Percentiles rank a stretch among this genome's conserved stretches.
These are phyloP conservation scores for Dromius quadrimaculatus DNA, from an alignment of 2,888 invertebrate species.

Conservation along the genomic window DNA sequence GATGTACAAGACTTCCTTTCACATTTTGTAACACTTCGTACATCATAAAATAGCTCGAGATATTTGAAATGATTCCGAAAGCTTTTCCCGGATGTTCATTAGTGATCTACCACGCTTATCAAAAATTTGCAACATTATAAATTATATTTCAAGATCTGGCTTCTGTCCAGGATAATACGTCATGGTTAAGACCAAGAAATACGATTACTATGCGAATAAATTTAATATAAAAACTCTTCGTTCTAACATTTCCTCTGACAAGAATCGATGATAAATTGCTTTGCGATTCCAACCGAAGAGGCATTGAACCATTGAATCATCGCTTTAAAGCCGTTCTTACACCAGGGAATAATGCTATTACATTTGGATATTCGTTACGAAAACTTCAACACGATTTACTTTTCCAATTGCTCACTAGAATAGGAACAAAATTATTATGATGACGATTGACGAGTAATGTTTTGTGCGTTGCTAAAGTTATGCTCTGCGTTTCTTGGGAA, in stretches of 20 bases:
- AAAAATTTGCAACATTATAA: conserved; percentile 47
- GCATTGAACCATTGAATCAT: conserved; percentile 15
- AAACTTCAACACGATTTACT: too few species aligned
- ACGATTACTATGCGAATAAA: conserved; percentile 51
- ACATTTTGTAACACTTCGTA: too few species aligned
- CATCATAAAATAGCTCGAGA: too few species aligned
- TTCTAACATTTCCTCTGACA: conserved; percentile 48
- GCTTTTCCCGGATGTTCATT: too few species aligned
- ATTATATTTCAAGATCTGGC: conserved; percentile 46
- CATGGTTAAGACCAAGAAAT: conserved; percentile 43
- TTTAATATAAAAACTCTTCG: conserved; percentile 48
- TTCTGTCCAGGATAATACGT: conserved; percentile 36
- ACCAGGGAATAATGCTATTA: conserved; percentile 5
- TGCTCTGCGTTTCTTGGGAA: too few species aligned
- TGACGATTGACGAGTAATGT: too few species aligned
- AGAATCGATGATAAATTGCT: conserved; percentile 48
- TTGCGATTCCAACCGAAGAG: conserved; percentile 20
- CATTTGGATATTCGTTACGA: conserved; percentile 19
- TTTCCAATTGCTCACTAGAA: too few species aligned
- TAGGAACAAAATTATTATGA: too few species aligned
- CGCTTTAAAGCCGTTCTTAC: conserved; percentile 4
- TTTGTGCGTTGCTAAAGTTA: too few species aligned
- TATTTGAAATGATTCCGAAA: too few species aligned
- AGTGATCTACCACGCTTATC: too few species aligned
- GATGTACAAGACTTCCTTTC: too few species aligned